Base-by-base conservation (phyloP, 1,140 invertebrate genomes). In the Drosophila kurseongensis region DNA sequence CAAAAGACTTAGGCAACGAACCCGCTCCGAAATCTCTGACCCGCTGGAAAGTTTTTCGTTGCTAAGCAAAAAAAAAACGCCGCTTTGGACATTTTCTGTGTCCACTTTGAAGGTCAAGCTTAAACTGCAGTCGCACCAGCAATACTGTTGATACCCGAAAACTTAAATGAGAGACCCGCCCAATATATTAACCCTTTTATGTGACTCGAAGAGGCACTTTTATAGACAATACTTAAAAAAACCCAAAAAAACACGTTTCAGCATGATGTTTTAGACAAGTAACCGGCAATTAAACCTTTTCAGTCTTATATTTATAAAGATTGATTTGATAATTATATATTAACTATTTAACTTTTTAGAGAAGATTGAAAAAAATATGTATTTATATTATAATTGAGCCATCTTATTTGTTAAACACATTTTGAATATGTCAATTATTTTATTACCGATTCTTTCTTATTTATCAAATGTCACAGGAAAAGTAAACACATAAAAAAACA, bases 1-100 rank as follows among this genome's bases (percentile, higher is more conserved):
- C 83, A 88, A 88, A 88, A 83, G 83, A 88, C 84, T 88, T 89
- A 84, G 76, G 83, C 83, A 88, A 88, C 83, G 68, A 88, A 88
- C 83, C 89, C 58, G 60, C 35, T 66, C 57, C 51, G 62, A 77
- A 80, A 71, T 71, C 67, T 29, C 13, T 23, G 29, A 48, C 44
- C 61, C 42, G 7, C 42, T 76, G 63, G 73, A 76, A 76, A 76
- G 74, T 72, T 57, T 73, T 36, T 44, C 32, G 35, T 45, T 47
- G 54, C 54, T 58, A 40, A 44, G 44, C 41, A 29, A 51, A 50
- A 52, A 54, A 45, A 13, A 45, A 36, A 14, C 32, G 6, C 14
- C 16, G 55, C 38, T 59, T 14, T 62, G 38, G 40, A 9, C 60
- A 62, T 54, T 58, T 32, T 8, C 36, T 62, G 50, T 61, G 35